Base-by-base conservation (phyloP, 2,888 invertebrate species). In the Pammene aurita region DNA sequence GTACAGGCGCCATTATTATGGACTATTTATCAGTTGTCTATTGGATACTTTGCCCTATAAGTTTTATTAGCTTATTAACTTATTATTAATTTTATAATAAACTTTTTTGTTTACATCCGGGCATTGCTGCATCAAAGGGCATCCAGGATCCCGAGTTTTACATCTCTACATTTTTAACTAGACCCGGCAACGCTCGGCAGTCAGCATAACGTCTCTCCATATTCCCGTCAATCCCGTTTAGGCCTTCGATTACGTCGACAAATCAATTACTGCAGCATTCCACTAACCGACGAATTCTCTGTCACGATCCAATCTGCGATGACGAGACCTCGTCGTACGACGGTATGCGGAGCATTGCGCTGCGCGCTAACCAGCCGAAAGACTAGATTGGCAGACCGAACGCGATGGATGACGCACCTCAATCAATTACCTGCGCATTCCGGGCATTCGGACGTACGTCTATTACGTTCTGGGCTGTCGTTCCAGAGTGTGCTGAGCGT, bases 181-280 rank as follows among this genome's bases (percentile, higher is more conserved):
- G 2, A 13, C 13, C 13, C n/a, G 54, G 34, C n/a, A 13, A 34
- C 34, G 5, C 14, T 9, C 5, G 14, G 14, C 54, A n/a, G 54
- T 54, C 34, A 54, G 54, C 54, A 34, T 13, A 34, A 7, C 52
- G 44, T 44, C 85, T 85, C 84, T 85, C 86, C 82, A 85, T 86
- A 84, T 83, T 84, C 86, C 87, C 80, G 89, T 90, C 89, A 87
- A 86, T 90, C 87, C 84, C 81, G 81, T 80, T 79, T 81, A 77
- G 76, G 75, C 81, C 82, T 83, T 87, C 86, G 87, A 89, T 90
- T 88, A 92, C 89, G 86, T 86, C 90, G 90, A 91, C 92, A 87
- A 92, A 92, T 92, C 92, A 91, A 91, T 92, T 92, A 91, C 84
- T 81, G 81, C 80, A 85, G 87, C 90, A 92, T 92, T 90, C 92